phyloP scores from a whole-genome alignment of 2,888 invertebrate species.

The Ashinkailepas kermadecensis region DNA sequence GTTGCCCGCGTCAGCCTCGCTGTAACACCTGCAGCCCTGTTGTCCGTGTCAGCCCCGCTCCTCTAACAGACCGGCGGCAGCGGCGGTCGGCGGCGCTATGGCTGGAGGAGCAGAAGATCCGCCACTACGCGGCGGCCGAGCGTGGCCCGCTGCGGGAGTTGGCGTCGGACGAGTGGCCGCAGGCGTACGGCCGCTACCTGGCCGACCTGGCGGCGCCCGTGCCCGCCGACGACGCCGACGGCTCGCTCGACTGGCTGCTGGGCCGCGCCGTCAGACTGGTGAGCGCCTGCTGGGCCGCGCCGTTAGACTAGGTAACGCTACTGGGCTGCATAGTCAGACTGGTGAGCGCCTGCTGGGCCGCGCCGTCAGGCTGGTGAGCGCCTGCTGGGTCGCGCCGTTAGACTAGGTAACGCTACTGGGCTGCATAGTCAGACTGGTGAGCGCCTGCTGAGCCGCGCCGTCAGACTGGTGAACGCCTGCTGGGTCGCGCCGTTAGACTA shows the following conservation, averaged over 20 bases:
- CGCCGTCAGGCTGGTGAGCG: too few species aligned
- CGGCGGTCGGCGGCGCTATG: conserved; percentile 60
- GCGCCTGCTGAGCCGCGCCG: too few species aligned
- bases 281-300: not conserved
- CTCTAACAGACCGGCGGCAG: conserved; percentile 29
- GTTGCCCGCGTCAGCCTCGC: too few species aligned
- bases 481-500: too few species aligned
- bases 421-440: too few species aligned
- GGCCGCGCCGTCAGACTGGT: conserved; percentile 71
- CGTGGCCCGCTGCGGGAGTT: conserved; percentile 63
- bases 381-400: too few species aligned
- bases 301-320: too few species aligned
- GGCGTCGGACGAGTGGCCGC: conserved; percentile 58
- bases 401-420: too few species aligned
- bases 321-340: not conserved
- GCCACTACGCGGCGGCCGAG: conserved; percentile 76
- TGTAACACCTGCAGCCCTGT: too few species aligned
- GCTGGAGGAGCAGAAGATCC: conserved; percentile 90
- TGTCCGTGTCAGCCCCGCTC: too few species aligned
- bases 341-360: not conserved
- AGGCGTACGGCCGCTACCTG: conserved; percentile 64
- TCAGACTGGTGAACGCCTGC: too few species aligned
- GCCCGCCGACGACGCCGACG: conserved; percentile 48
- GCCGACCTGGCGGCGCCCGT: conserved; percentile 66
- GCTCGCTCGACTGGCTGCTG: conserved; percentile 76